Base-by-base conservation (phyloP, 2,888 invertebrate genomes). In the Graphium colonna region DNA sequence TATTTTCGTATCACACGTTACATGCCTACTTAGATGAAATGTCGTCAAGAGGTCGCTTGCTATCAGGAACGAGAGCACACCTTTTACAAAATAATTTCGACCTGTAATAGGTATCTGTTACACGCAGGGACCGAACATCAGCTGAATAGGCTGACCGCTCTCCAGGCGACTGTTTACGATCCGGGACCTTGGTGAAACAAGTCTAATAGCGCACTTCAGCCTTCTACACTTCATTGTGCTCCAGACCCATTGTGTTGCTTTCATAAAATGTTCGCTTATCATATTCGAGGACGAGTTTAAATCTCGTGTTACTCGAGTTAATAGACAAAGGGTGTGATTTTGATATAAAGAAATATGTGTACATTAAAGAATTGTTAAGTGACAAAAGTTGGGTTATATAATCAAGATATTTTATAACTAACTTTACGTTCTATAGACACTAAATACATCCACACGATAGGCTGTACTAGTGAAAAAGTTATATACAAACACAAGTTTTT, bases 161-260 rank as follows among this genome's bases (percentile, higher is more conserved):
- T 51, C 42, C 21, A 36, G 9, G 54, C 52, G 55, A 65, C 62
- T 65, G 68, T 67, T 67, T 68, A 60, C 63, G 31, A 59, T 63
- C 56, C 61, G 57, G 45, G 38, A 39, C n/a, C 67, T 62, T 61
- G 58, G 55, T 51, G 58, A 65, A 68, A 65, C 67, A 68, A 48
- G 40, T 49, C 49, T 75, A 78, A 72, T 62, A 62, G 68, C 59
- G 50, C 56, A 58, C 77, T 77, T 69, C 67, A 74, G 67, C 64
- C 69, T 72, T 71, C 73, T 65, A 66, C 60, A 60, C 64, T 51
- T 64, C 70, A 71, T 67, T 70, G 69, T 66, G 59, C 60, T 57
- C 57, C 55, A 52, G 55, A 48, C 57, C 50, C 49, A 59, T 56
- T 57, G 56, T 54, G 43, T 48, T 38, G 39, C 33, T 42, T 50